Percentiles rank a stretch among this genome's conserved stretches.
phyloP scores from a whole-genome alignment of 2,113 vertebrate genomes.

The Pachyramphus minor region DNA sequence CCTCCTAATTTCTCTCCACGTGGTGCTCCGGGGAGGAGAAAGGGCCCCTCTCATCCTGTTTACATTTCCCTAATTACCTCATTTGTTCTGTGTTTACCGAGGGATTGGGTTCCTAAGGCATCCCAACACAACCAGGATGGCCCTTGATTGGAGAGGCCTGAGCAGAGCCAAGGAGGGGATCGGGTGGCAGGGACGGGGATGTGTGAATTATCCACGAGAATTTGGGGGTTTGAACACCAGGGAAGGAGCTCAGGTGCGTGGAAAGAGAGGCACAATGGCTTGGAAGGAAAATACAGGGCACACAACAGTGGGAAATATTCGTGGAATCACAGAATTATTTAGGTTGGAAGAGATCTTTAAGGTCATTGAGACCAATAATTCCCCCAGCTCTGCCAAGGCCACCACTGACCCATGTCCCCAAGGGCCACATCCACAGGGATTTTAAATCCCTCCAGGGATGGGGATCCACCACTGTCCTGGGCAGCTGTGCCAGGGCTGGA shows the following conservation, averaged over 20 bases:
- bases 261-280: not conserved
- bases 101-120: constrained; percentile 16
- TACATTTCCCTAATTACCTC: constrained; percentile 52
- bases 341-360: not conserved
- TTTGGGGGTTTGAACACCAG: not conserved
- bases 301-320: not conserved
- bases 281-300: not conserved
- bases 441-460: not conserved
- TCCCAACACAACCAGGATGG: not conserved
- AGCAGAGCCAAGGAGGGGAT: not conserved
- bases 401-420: not conserved
- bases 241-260: not conserved
- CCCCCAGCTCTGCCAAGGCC: not conserved
- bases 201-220: not conserved
- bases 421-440: not conserved
- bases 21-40: not conserved
- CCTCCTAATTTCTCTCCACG: constrained; percentile 10
- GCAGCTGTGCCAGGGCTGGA: not conserved
- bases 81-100: constrained; percentile 54
- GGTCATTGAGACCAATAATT: not conserved
- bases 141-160: constrained; percentile 32
- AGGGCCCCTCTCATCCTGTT: constrained; percentile 46
- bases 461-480: not conserved
- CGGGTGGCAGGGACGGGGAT: constrained; percentile 4
- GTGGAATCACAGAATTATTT: not conserved